phyloP scores from a whole-genome alignment of 2,113 vertebrate species.

The Microtus montanus region DNA sequence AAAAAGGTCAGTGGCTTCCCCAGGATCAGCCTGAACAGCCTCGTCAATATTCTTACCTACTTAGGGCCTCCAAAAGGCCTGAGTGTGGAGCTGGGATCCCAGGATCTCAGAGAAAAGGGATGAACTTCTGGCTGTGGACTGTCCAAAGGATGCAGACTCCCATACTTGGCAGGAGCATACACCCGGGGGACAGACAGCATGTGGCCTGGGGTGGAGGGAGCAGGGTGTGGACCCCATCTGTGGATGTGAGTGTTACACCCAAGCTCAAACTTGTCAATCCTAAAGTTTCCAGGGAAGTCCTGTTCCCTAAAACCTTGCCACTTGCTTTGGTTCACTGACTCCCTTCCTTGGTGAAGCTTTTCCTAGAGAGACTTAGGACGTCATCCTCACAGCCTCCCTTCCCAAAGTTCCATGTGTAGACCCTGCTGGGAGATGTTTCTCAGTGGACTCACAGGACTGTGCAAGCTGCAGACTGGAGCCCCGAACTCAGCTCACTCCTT shows the following conservation, averaged over 20 bases:
- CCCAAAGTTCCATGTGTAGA: background rate
- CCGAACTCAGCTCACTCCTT: background rate
- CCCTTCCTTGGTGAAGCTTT: background rate
- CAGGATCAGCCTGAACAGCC: background rate
- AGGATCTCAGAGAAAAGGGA: background rate
- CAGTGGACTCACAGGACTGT: background rate
- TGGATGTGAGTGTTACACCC: background rate
- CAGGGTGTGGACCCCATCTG: background rate
- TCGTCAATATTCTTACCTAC: background rate
- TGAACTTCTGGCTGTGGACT: background rate
- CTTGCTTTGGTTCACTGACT: background rate
- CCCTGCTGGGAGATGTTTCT: background rate
- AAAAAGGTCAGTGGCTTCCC: background rate
- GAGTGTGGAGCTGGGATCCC: background rate
- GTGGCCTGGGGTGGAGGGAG: too few relatives aligned
- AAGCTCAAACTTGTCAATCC: background rate
- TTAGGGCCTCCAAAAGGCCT: background rate
- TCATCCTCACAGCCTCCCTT: background rate
- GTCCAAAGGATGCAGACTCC: background rate
- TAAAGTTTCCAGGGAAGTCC: conserved; percentile 2
- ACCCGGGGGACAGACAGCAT: background rate
- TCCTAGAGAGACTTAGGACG: background rate
- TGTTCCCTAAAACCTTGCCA: background rate
- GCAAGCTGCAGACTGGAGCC: background rate
- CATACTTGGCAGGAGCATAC: background rate